Conservation (phyloP, 2,888 invertebrate genomes). For the Coleophora flavipennella region DNA sequence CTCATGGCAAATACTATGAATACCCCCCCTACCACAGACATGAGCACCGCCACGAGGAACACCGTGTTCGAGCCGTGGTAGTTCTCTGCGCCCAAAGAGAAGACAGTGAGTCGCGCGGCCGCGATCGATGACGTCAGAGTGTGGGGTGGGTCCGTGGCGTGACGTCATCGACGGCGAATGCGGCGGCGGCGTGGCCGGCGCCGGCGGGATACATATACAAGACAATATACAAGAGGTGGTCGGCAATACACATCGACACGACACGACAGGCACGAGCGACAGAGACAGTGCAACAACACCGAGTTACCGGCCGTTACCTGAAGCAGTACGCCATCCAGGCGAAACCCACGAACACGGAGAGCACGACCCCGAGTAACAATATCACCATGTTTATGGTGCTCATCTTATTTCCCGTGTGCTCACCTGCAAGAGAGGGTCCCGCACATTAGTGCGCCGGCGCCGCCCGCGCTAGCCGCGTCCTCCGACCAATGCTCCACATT, state of each 20-base stretch:
- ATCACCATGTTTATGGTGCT: conserved; percentile 93
- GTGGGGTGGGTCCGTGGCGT: conserved; percentile 29
- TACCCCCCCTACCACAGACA: conserved; percentile 99
- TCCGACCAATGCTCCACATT: conserved; percentile 50
- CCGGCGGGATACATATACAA: conserved; percentile 26
- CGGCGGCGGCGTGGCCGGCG: conserved; percentile 33
- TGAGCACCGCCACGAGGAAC: conserved; percentile 97
- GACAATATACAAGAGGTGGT: conserved; percentile 7
- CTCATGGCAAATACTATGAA: conserved; percentile 98
- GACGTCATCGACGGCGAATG: conserved; percentile 45
- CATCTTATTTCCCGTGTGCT: conserved; percentile 84
- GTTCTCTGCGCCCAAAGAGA: conserved; percentile 84
- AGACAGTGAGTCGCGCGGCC: conserved; percentile 42
- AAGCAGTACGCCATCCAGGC: conserved; percentile 95
- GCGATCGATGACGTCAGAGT: conserved; percentile 30
- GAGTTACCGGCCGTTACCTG: conserved; percentile 80
- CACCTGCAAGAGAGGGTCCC: conserved; percentile 77
- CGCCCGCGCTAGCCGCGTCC: conserved; percentile 44
- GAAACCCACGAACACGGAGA: conserved; percentile 96
- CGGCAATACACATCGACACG: conserved; percentile 25
- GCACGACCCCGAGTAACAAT: conserved; percentile 93
- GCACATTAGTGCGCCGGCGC: conserved; percentile 67
- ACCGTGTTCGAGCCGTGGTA: conserved; percentile 98
- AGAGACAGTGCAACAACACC: conserved; percentile 65
- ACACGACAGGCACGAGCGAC: conserved; percentile 57